Base-by-base conservation (phyloP, 2,797 vertebrate species). In the Limosa lapponica region DNA sequence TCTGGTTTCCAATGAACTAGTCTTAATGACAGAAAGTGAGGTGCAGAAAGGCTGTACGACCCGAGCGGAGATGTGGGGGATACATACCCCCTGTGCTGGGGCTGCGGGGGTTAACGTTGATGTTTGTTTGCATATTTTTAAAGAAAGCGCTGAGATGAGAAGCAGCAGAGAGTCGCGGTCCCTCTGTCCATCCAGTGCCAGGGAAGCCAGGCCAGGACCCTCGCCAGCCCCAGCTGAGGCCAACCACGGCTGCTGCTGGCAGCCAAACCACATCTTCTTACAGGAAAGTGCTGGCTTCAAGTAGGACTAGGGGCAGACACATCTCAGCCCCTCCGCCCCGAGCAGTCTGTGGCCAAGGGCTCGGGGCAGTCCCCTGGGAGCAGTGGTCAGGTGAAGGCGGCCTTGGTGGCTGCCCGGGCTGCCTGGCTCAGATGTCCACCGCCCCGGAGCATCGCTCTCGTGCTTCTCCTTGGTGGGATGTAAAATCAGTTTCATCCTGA, bases 381-480 rank as follows among this genome's bases (percentile, higher is more conserved):
- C 19, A 13, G 34, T 30, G 24, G 32, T 14, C 1, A 0, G 78
- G 57, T 0, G 0, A 18, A 41, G 86, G 71, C 3, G 6, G n/a
- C 57, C 48, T 57, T 1, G 0, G 0, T 32, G 59, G 24, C 86
- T 89, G 32, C 59, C 34, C 4, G 2, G 36, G 58, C 65, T 74
- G 65, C 46, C 59, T 70, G 51, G 37, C 58, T 72, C 16, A 6
- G 44, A 41, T 12, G 0, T 44, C 39, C 1, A 0, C 78, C 20
- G 16, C 24, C 46, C 24, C 3, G 5, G 25, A 48, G 41, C 25
- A 17, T 66, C 41, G 3, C 5, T 0, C 16, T 66, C 1, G 0
- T 67, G 30, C 49, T 92, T 75, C 51, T 90, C n/a, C 37, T 37
- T 44, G 32, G 11, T 7, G 4, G 41, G 10, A 10, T 19, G 5